Evolutionary conservation across 2,113 vertebrate genomes (phyloP), one percentile per base, ranked within the genome.

Genomic region (Proterorhinus semilunaris): DNA sequence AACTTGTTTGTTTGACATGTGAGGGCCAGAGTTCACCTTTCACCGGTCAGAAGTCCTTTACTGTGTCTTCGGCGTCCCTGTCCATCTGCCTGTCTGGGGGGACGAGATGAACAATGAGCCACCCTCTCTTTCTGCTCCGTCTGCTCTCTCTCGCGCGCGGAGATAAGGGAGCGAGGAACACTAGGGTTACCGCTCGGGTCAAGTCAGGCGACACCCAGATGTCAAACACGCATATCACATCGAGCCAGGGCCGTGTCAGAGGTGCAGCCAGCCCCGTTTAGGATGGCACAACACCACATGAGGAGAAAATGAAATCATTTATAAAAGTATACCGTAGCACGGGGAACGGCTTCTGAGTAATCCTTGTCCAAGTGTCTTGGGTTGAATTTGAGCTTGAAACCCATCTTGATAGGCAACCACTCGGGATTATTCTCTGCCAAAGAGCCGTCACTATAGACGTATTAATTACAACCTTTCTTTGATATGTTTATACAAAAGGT

Each of bases 141-240:
- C 16, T 61, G 68, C 63, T 75, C 27, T 36, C 4, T 36, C 27
- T 36, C 27, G 3, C 27, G 3, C 27, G 3, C 27, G 27, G 27
- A 36, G 86, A 89, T 89, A 90, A 89, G 88, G 69, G 61, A 7
- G 59, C 59, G 75, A 68, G 74, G 76, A 68, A 82, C 85, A 87
- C 85, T 88, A 84, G 16, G 80, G 87, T 86, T 88, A 90, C 88
- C 71, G 68, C 36, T 62, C 12, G 80, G 66, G 61, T 58, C 82
- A 66, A 86, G 86, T 90, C 83, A 88, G 81, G 85, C 78, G 77
- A 87, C 84, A 86, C 84, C 83, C 66, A 84, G 77, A 88, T 84
- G 85, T 83, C 84, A 83, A 78, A 69, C 46, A 42, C 44, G 50
- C 16, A 21, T 21, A 61, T 85, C 72, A 83, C 83, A 87, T 58